Evolutionary conservation across 2,113 vertebrate genomes (phyloP), one percentile per base, ranked within the genome.

Genomic region (Equus quagga): DNA sequence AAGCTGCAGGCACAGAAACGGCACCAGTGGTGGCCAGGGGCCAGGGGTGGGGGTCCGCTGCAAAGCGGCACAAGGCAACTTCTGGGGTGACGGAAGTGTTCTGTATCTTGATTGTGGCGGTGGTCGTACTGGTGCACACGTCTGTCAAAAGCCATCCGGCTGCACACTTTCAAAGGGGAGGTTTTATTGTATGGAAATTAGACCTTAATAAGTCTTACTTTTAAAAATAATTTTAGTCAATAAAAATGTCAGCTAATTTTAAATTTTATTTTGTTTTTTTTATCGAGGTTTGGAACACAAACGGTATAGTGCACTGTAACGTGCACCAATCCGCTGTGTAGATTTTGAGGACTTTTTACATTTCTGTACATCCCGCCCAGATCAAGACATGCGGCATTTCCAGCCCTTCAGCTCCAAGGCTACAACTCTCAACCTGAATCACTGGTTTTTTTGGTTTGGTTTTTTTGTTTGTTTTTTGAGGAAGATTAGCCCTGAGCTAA

Each of bases 61-160:
- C 46, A 36, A 15, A 88, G 36, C 28, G 31, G n/a, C 58, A 9
- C 33, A 21, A 28, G 70, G n/a, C 8, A 72, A 18, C 31, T 69
- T 60, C 64, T 7, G 7, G 64, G 49, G 28, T 3, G n/a, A 69
- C 41, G 72, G 46, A 81, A 94, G 75, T 36, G 7, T 9, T 62
- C 58, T 24, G 2, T 5, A 4, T 78, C 76, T 80, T 23, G 15
- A 73, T 7, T 17, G 8, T n/a, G 24, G 41, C 46, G 31, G 24
- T 14, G 17, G 31, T 8, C 24, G 36, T 26, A 23, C 41, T 17
- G 51, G 54, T 2, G 5, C 1, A 4, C 1, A 0, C 3, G 3
- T 54, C 51, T 65, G 87, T 84, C 41, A 84, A 69, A 90, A 75
- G 51, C 28, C 58, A 44, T 19, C 14, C 65, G 36, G 4, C n/a